Percentiles rank a stretch among this genome's conserved stretches.
phyloP scores from a whole-genome alignment of 2,113 vertebrate species.

The Phalacrocorax aristotelis region DNA sequence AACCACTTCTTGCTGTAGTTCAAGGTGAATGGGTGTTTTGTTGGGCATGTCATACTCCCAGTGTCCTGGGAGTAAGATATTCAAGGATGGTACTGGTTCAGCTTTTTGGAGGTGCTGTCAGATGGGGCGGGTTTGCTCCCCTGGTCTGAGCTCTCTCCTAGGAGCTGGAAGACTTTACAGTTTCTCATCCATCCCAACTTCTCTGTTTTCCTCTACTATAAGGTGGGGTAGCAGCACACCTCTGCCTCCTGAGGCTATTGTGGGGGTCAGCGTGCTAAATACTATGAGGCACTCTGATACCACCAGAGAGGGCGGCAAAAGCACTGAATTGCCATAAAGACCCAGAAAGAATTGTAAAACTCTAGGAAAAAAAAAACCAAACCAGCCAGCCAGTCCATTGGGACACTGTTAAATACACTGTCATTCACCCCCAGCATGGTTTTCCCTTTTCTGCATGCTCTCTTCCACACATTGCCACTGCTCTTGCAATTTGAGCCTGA shows the following conservation, averaged over 20 bases:
- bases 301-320: background rate
- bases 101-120: background rate
- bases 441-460: background rate
- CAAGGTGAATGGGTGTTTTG: fast-evolving
- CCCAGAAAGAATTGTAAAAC: background rate
- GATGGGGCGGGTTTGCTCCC: background rate
- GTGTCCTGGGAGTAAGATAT: background rate
- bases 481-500: background rate
- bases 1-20: background rate
- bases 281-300: background rate
- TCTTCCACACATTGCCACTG: background rate
- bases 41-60: background rate
- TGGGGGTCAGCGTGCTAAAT: background rate
- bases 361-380: background rate
- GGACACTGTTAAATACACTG: background rate
- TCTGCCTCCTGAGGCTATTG: background rate
- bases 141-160: background rate
- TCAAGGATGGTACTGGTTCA: background rate
- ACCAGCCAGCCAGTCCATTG: background rate
- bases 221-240: background rate
- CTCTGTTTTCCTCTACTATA: background rate
- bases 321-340: background rate
- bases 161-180: background rate
- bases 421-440: background rate
- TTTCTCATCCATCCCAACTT: background rate